Evolutionary conservation across 1,140 invertebrate species (phyloP).

Genomic region (Trichonephila clavipes): DNA sequence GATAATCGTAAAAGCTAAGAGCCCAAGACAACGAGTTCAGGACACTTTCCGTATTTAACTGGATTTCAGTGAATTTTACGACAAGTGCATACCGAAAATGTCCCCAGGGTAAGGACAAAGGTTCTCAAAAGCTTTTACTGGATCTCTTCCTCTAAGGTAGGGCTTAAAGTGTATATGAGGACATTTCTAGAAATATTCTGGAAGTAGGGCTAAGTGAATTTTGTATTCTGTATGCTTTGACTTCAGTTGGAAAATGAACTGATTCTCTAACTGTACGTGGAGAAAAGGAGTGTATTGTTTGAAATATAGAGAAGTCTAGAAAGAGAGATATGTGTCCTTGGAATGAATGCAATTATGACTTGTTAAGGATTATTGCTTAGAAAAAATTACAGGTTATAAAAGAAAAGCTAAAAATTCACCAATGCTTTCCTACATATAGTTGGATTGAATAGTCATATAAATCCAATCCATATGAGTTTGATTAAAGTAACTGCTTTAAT

Average conservation of each 20-base stretch:
- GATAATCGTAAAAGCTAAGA: conserved; percentile 45
- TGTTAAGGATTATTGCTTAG: too few species aligned
- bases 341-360: not conserved
- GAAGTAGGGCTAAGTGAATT: not conserved
- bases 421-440: not conserved
- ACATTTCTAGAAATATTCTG: not conserved
- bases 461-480: too few species aligned
- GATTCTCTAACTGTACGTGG: not conserved
- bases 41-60: conserved; percentile 23
- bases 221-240: not conserved
- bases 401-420: not conserved
- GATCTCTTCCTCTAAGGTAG: not conserved
- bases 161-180: not conserved
- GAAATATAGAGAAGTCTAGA: not conserved
- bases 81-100: not conserved
- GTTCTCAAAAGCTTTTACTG: conserved; percentile 3
- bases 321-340: not conserved
- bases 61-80: conserved; percentile 28
- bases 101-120: conserved; percentile 15
- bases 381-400: not conserved
- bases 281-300: not conserved
- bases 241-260: not conserved
- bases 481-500: too few species aligned
- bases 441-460: too few species aligned
- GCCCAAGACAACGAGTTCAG: not conserved